A percentile compares a stretch with the other conserved stretches of the same genome.
phyloP scores from a whole-genome alignment of 1,140 invertebrate species.

The Aphelinus certus region DNA sequence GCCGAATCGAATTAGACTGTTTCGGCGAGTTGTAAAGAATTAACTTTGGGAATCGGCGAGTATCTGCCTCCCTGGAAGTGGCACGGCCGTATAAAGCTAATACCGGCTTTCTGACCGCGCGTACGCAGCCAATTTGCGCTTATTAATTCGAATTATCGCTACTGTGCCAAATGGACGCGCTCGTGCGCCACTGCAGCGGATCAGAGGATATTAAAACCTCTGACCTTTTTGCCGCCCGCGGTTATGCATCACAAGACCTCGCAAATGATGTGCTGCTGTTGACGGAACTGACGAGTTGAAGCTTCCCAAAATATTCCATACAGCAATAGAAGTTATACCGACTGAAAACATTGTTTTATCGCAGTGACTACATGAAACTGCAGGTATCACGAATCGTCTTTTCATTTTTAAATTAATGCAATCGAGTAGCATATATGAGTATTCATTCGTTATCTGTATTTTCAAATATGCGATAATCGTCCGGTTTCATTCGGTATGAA shows the following conservation, averaged over 20 bases:
- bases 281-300: neutral
- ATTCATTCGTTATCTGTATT: too few relatives aligned
- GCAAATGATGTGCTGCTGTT: neutral
- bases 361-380: too few relatives aligned
- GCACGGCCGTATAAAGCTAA: neutral
- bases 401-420: too few relatives aligned
- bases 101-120: too few relatives aligned
- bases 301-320: too few relatives aligned
- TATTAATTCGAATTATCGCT: constrained; percentile 66
- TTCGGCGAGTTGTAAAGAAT: constrained; percentile 3
- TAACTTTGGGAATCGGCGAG: constrained; percentile 27
- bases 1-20: constrained; percentile 19
- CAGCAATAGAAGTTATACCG: too few relatives aligned
- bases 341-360: too few relatives aligned
- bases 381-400: too few relatives aligned
- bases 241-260: constrained; percentile 6
- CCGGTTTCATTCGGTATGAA: too few relatives aligned
- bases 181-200: neutral
- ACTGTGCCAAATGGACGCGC: constrained; percentile 52
- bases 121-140: constrained; percentile 57
- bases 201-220: constrained; percentile 65
- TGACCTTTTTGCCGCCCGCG: constrained; percentile 58
- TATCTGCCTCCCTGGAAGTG: constrained; percentile 34
- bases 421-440: too few relatives aligned
- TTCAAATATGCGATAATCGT: too few relatives aligned